A percentile compares a stretch with the other conserved stretches of the same genome.
Evolutionary conservation across 2,888 invertebrate genomes (phyloP).

Genomic region (Parasteatoda lunata): DNA sequence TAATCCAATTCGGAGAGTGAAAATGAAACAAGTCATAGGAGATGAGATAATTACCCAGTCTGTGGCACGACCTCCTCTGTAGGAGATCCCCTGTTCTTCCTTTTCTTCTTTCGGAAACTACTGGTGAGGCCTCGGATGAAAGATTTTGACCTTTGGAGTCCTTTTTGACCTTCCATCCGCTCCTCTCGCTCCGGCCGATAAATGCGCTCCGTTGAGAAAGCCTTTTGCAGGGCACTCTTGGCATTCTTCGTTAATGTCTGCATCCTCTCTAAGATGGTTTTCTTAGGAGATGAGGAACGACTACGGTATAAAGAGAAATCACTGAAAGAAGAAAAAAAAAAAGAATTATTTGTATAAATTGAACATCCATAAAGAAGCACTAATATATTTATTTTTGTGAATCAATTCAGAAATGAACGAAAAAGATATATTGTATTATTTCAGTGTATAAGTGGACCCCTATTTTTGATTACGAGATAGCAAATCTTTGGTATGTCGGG

Average conservation of each 20-base stretch:
- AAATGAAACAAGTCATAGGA: background rate
- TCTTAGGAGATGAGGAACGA: slow-evolving; percentile 54
- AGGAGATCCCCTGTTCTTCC: slow-evolving; percentile 12
- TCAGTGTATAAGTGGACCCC: too few relatives aligned
- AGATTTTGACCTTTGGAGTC: slow-evolving; percentile 44
- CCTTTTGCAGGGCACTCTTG: slow-evolving; percentile 58
- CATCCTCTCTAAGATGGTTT: slow-evolving; percentile 47
- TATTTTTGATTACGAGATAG: too few relatives aligned
- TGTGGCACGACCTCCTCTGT: slow-evolving; percentile 44
- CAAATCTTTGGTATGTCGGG: too few relatives aligned
- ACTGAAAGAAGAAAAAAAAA: slow-evolving; percentile 19
- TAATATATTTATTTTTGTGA: too few relatives aligned
- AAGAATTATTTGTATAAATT: background rate
- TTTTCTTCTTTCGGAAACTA: slow-evolving; percentile 52
- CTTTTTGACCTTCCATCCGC: slow-evolving; percentile 47
- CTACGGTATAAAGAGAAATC: slow-evolving; percentile 61
- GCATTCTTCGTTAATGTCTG: slow-evolving; percentile 48
- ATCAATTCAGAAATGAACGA: too few relatives aligned
- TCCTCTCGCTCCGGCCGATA: slow-evolving; percentile 64
- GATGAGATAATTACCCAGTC: slow-evolving; percentile 29
- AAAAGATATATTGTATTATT: too few relatives aligned
- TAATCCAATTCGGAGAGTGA: background rate
- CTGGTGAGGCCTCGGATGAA: slow-evolving; percentile 51
- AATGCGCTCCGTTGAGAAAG: slow-evolving; percentile 66
- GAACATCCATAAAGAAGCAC: too few relatives aligned